Evolutionary conservation across 2,113 vertebrate genomes (phyloP).

Genomic region (Cyprinodon variegatus): DNA sequence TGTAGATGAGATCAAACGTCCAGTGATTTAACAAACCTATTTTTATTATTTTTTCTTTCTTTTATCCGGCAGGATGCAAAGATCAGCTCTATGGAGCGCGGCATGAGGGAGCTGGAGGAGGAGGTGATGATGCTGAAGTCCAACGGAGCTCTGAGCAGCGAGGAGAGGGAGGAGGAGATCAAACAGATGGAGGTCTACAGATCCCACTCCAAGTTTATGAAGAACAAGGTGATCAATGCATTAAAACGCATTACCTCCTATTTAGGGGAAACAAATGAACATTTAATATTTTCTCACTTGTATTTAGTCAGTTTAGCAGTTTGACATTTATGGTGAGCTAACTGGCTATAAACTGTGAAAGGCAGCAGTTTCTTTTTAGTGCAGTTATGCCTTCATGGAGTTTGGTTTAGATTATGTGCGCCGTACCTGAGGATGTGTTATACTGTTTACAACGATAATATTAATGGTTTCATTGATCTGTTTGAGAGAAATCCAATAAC

Average conservation of each 20-base stretch:
- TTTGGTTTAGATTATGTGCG: no score
- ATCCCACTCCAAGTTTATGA: conserved; percentile 99
- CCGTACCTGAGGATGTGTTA: no score
- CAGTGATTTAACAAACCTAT: no score
- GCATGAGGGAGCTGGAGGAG: conserved; percentile 93
- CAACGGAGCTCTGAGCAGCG: conserved; percentile 94
- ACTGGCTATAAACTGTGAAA: no score
- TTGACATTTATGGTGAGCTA: neutral
- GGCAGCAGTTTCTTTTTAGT: no score
- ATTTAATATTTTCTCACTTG: neutral
- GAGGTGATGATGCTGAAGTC: conserved; percentile 97
- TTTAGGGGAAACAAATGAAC: neutral
- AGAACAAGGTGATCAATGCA: conserved; percentile 89
- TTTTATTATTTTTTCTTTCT: neutral
- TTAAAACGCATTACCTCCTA: neutral
- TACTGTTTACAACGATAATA: no score
- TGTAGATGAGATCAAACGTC: no score
- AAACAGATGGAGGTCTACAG: conserved; percentile 99
- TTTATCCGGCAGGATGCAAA: conserved; percentile 90
- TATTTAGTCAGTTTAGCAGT: no score
- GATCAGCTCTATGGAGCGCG: conserved; percentile 94
- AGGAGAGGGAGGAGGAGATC: conserved; percentile 96
- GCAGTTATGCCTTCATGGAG: no score
- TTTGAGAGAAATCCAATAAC: no score
- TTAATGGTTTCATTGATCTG: no score